These are phyloP conservation scores for Caretta caretta DNA, from an alignment of 2,113 vertebrate genomes.

Conservation along the genomic window DNA sequence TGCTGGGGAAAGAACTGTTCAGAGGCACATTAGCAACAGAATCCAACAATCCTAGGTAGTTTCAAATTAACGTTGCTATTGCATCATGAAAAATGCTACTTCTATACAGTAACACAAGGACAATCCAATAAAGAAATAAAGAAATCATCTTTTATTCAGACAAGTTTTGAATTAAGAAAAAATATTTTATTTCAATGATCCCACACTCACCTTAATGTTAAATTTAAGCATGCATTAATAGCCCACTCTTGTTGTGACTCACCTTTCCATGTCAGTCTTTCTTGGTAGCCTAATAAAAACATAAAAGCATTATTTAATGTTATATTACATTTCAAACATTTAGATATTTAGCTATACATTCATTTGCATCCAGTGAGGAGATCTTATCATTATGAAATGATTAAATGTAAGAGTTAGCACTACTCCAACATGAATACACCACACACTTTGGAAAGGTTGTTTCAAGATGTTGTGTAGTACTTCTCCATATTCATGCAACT, in stretches of 20 bases:
- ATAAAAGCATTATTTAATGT: slow-evolving; percentile 24
- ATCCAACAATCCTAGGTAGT: background rate
- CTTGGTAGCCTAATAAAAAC: slow-evolving; percentile 88
- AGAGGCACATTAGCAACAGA: background rate
- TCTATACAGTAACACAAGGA: background rate
- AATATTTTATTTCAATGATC: background rate
- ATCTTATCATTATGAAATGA: background rate
- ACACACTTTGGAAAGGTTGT: background rate
- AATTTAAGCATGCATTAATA: background rate
- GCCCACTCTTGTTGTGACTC: slow-evolving; percentile 57
- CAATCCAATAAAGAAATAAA: background rate
- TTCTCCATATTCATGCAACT: background rate
- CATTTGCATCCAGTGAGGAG: background rate
- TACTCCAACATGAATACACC: background rate
- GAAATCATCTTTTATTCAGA: background rate
- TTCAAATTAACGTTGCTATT: background rate
- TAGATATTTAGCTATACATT: background rate
- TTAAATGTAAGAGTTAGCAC: background rate
- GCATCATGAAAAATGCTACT: slow-evolving; percentile 1
- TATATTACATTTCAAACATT: background rate
- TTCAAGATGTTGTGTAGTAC: background rate
- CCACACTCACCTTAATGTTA: background rate
- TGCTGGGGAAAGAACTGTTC: background rate
- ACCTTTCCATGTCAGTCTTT: slow-evolving; percentile 99
- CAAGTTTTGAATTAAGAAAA: background rate